Conservation (phyloP, 2,797 vertebrate genomes). For the Protonibea diacanthus region DNA sequence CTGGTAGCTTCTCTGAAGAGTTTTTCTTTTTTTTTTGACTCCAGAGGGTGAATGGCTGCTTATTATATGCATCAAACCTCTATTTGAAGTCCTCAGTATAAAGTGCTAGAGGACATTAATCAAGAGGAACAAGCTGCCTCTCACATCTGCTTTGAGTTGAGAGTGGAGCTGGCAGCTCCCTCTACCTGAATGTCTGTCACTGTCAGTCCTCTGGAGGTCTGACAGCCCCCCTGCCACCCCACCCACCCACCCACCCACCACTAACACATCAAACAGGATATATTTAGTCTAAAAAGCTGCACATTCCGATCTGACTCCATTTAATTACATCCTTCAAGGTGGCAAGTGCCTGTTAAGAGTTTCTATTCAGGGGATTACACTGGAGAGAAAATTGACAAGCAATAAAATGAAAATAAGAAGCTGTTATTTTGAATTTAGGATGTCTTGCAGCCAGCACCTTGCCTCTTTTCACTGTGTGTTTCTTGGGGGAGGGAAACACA, state of each 20-base stretch:
- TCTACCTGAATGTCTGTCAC: constrained; percentile 70
- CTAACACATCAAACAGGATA: constrained; percentile 60
- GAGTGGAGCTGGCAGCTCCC: constrained; percentile 60
- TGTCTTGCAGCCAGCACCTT: constrained; percentile 5
- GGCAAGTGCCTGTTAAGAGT: constrained; percentile 59
- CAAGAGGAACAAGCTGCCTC: constrained; percentile 70
- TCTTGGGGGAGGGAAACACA: constrained; percentile 13
- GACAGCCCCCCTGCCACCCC: constrained; percentile 12
- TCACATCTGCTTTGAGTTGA: constrained; percentile 62
- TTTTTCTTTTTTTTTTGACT: background rate
- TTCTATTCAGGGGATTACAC: constrained; percentile 50
- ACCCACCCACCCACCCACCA: constrained; percentile 6
- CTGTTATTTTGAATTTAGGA: constrained; percentile 47
- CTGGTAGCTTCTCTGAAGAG: constrained; percentile 11
- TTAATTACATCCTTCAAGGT: constrained; percentile 76
- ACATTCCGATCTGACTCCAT: constrained; percentile 61
- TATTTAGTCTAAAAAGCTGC: constrained; percentile 72
- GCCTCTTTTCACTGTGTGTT: constrained; percentile 1
- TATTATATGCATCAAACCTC: constrained; percentile 67
- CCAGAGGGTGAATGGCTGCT: constrained; percentile 30
- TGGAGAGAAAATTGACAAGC: constrained; percentile 49
- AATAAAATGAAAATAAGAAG: constrained; percentile 57
- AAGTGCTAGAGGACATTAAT: constrained; percentile 75
- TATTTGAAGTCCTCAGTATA: constrained; percentile 66
- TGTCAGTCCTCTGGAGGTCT: constrained; percentile 57